Percentiles rank a stretch among this genome's conserved stretches.
These are phyloP conservation scores for Synodontis membranacea DNA, from an alignment of 2,113 vertebrate species.

Conservation along the genomic window DNA sequence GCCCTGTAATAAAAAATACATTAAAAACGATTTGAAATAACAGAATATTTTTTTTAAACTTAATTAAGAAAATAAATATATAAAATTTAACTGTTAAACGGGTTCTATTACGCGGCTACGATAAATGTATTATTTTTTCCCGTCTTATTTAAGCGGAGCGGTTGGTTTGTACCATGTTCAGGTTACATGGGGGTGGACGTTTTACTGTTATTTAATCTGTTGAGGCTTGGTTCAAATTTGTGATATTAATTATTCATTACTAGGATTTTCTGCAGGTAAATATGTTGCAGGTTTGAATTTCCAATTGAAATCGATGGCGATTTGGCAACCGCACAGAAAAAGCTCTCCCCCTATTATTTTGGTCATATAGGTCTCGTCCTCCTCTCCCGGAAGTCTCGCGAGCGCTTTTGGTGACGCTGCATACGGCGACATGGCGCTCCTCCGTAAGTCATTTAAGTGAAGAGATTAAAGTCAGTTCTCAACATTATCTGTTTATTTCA, in stretches of 20 bases:
- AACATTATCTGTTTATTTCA: background rate
- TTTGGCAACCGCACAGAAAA: background rate
- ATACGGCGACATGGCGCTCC: constrained; percentile 75
- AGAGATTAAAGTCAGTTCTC: constrained; percentile 42
- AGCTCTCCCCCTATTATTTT: background rate
- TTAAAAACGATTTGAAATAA: background rate
- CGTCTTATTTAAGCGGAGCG: background rate
- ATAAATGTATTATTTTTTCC: background rate
- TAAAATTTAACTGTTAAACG: background rate
- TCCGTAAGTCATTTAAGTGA: constrained; percentile 66
- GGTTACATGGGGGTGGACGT: background rate
- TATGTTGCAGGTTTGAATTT: background rate
- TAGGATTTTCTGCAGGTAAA: background rate
- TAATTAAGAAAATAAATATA: no score
- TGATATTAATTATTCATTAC: background rate
- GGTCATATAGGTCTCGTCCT: constrained; percentile 23
- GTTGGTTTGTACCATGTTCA: constrained; percentile 20
- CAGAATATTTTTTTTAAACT: no score
- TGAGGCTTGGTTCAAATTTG: background rate
- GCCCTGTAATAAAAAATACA: background rate
- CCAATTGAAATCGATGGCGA: background rate
- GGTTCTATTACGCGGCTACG: background rate
- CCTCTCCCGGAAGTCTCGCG: constrained; percentile 66
- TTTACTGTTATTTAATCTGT: background rate
- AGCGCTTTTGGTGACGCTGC: constrained; percentile 74